phyloP scores from a whole-genome alignment of 2,113 vertebrate genomes.

The Bombycilla garrulus region DNA sequence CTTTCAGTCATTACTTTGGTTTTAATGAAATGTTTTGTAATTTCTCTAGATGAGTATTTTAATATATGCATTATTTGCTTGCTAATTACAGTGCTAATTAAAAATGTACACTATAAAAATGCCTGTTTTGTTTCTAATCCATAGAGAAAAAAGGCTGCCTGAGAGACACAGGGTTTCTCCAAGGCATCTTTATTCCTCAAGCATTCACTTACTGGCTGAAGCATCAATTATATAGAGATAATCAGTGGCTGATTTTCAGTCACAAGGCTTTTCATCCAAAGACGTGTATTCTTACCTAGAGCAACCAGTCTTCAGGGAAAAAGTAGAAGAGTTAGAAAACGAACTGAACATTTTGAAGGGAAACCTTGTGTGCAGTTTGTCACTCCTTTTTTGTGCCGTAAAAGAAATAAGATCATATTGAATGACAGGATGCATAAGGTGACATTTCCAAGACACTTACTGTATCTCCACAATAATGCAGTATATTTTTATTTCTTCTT shows the following conservation, averaged over 20 bases:
- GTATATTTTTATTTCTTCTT: background rate
- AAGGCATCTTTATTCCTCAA: background rate
- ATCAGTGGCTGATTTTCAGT: constrained; percentile 29
- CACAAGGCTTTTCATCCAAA: constrained; percentile 9
- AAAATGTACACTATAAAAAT: constrained; percentile 7
- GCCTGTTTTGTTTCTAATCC: constrained; percentile 28
- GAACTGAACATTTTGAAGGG: background rate
- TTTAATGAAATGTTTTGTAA: constrained; percentile 33
- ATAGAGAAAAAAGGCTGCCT: background rate
- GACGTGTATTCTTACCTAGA: background rate
- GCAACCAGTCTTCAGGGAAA: background rate
- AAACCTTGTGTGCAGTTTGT: background rate
- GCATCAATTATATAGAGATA: constrained; percentile 10
- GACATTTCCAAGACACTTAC: background rate
- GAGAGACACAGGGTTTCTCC: background rate
- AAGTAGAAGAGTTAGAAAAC: background rate
- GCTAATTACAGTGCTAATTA: constrained; percentile 18
- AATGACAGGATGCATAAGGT: background rate
- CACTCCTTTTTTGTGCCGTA: background rate
- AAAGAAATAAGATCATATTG: background rate
- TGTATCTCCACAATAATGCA: background rate
- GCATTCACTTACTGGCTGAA: constrained; percentile 23
- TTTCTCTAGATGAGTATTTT: constrained; percentile 28
- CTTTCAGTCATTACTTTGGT: background rate
- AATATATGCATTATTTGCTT: constrained; percentile 50